Base-by-base conservation (phyloP, 2,113 vertebrate genomes). In the Indri indri region DNA sequence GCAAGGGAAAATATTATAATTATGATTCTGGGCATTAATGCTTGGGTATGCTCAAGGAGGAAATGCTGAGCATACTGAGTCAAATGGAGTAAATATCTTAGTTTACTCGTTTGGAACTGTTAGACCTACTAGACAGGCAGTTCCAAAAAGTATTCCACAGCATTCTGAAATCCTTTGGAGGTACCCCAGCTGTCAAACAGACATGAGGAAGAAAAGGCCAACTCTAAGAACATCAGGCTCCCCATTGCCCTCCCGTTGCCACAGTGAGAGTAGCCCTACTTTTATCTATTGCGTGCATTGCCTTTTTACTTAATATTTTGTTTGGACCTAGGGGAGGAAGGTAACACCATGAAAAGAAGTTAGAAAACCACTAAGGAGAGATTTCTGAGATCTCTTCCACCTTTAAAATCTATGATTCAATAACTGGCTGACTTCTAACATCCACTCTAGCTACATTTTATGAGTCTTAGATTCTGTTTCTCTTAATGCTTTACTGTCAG, bases 381-480 rank as follows among this genome's bases (percentile, higher is more conserved):
- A 65, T 90, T 20, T 86, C 45, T 91, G 70, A 82, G 68, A 83
- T 94, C 73, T 5, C 71, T 82, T 95, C 47, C 45, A 61, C 16
- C 27, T 92, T 90, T 91, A 96, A 91, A 93, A 77, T 77, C 37
- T 96, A 4, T 76, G 45, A 79, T 88, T 93, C 20, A 81, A 7
- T 77, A 12, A 76, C 37, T 90, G 12, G 18, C 59, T 61, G 4
- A 94, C n/a, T 10, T 90, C 54, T 34, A 70, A 82, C 10, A 57
- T 93, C 1, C 20, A 20, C 32, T 87, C 4, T 81, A 77, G 45
- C 16, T 63, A 93, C 82, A 50, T 93, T 95, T 90, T 88, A 65
- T 71, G 45, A 82, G 61, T 81, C 59, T 96, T 96, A 93, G 40
- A 82, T 93, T 94, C 47, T 90, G 66, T 96, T 94, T 94, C 34